Conservation (phyloP, 2,888 invertebrate genomes). For the Drosophila monieri region DNA sequence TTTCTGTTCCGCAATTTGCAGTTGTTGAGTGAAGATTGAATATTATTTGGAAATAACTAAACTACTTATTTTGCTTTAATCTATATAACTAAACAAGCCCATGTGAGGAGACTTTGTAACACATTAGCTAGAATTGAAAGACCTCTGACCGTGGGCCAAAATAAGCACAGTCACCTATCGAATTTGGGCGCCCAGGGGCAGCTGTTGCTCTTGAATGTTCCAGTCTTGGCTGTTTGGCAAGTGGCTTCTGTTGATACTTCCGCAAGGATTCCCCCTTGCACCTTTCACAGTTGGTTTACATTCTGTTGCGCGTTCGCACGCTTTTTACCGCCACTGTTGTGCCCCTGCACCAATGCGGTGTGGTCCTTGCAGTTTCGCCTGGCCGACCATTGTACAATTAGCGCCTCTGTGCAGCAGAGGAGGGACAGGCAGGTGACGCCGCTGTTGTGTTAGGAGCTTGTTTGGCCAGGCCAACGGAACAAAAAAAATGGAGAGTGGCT, state of each 20-base stretch:
- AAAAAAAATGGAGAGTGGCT: conserved; percentile 23
- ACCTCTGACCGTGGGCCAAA: conserved; percentile 1
- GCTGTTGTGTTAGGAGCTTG: conserved; percentile 42
- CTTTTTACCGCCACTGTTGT: conserved; percentile 54
- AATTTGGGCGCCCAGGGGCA: conserved; percentile 7
- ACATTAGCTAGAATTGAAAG: background rate
- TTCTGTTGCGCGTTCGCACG: conserved; percentile 65
- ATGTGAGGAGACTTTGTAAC: no score
- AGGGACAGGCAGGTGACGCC: background rate
- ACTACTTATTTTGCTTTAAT: no score
- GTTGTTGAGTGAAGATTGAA: background rate
- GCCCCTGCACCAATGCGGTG: conserved; percentile 19
- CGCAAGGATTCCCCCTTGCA: conserved; percentile 21
- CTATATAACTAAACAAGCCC: no score
- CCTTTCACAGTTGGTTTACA: conserved; percentile 64
- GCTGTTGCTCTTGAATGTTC: conserved; percentile 31
- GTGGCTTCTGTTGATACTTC: conserved; percentile 24
- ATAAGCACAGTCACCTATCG: conserved; percentile 15
- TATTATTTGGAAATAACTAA: no score
- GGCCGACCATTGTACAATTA: conserved; percentile 65
- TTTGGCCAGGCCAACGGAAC: conserved; percentile 36
- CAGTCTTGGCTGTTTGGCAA: conserved; percentile 11
- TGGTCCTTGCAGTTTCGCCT: conserved; percentile 31
- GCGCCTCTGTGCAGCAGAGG: conserved; percentile 46
- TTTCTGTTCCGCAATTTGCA: background rate